Evolutionary conservation across 2,113 vertebrate species (phyloP), one percentile per base, ranked within the genome.

Genomic region (Eidolon helvum): DNA sequence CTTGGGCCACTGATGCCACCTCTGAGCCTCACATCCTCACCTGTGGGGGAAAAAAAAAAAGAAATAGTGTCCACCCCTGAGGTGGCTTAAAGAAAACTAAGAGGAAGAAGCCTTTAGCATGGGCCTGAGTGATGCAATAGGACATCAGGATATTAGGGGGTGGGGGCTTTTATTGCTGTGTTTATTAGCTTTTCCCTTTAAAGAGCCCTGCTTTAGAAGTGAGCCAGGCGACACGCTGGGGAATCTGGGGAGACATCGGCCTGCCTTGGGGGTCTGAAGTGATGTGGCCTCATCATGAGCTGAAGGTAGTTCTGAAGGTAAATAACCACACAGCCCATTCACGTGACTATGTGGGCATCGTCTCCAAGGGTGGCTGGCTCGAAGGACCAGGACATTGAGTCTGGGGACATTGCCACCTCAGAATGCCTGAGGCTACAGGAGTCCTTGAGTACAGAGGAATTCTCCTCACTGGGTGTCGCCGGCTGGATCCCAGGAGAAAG

Each of bases 81-180:
- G 35, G 33, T 3, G 21, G 24, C 22, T 7, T 43, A 33, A 61
- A 38, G 4, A n/a, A 26, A 84, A 15, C 2, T 35, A 15, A 2
- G 0, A 1, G 2, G 11, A 7, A 18, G 10, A 59, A 90, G 35
- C 21, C 78, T 14, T 53, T 26, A 0, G 28, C 22, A 0, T 2
- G 18, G 45, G 5, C 10, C 71, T 50, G 18, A 50, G 40, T 0
- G 1, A 45, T 24, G 10, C n/a, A 18, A 9, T 10, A 33, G 11
- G 87, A 68, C 24, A 53, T 21, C 26, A 0, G 63, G 5, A 61
- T 38, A 10, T 10, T 33, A 18, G 71, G 3, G 38, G 24, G 1
- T 50, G 30, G 7, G 24, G 2, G 35, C 45, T 48, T 63, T 66
- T 38, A 12, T 63, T 12, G 38, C n/a, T 7, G 11, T 3, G 9